Conservation (phyloP, 2,888 invertebrate species). For the Dyspetes luteomarginatus region DNA sequence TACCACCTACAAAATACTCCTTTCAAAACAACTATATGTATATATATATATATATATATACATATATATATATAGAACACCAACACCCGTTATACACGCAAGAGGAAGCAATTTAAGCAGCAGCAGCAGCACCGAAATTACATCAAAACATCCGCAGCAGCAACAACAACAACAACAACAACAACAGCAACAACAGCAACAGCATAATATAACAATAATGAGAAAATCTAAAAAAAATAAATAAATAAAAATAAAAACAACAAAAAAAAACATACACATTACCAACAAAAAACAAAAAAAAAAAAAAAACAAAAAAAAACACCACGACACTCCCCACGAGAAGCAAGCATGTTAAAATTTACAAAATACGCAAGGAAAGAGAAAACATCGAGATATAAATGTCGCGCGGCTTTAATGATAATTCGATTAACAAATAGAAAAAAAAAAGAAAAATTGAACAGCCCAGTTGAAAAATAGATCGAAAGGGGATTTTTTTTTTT, state of each 20-base stretch:
- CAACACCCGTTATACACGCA: conserved; percentile 74
- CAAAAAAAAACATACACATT: conserved; percentile 70
- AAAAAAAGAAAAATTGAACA: conserved; percentile 22
- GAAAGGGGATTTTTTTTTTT: no score
- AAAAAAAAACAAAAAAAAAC: conserved; percentile 74
- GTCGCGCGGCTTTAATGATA: background rate
- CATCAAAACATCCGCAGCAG: conserved; percentile 68
- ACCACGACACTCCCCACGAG: conserved; percentile 78
- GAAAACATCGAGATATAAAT: conserved; percentile 54
- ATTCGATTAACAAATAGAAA: background rate
- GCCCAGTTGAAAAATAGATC: background rate
- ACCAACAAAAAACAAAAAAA: conserved; percentile 72
- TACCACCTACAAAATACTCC: conserved; percentile 61
- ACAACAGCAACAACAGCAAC: conserved; percentile 69
- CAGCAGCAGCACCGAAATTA: conserved; percentile 71
- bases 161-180: conserved; percentile 75
- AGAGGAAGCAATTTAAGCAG: conserved; percentile 67
- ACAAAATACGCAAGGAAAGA: conserved; percentile 68
- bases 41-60: background rate
- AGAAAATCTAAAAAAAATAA: conserved; percentile 71
- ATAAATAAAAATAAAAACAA: no score
- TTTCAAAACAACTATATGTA: conserved; percentile 12
- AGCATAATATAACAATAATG: conserved; percentile 66
- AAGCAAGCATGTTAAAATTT: conserved; percentile 68
- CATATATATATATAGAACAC: conserved; percentile 67